Conservation (phyloP, 2,113 vertebrate genomes). For the Puntigrus tetrazona region DNA sequence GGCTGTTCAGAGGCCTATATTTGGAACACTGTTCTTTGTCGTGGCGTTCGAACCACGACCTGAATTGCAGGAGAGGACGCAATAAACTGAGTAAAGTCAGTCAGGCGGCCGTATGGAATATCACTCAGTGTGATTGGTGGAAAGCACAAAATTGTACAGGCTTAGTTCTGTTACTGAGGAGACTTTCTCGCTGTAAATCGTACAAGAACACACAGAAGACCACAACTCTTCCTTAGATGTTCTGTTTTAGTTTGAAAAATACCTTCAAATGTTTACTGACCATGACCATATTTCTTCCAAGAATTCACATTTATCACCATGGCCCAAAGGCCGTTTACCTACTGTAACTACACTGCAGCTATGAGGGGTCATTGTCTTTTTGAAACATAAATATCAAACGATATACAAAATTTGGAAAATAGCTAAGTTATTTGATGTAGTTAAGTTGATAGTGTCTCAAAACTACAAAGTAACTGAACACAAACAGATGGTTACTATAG, state of each 20-base stretch:
- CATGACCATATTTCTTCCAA: neutral
- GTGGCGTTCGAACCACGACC: slow-evolving; percentile 40
- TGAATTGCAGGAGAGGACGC: slow-evolving; percentile 45
- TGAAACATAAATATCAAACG: neutral
- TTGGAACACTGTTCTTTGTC: slow-evolving; percentile 40
- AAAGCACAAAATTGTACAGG: slow-evolving; percentile 28
- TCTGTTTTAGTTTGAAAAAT: neutral
- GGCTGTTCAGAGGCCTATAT: slow-evolving; percentile 42
- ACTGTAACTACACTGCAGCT: neutral
- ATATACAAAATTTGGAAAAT: neutral
- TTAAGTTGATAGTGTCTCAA: neutral
- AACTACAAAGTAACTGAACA: neutral
- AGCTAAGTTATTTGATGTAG: neutral
- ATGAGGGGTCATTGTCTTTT: neutral
- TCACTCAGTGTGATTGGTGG: slow-evolving; percentile 39
- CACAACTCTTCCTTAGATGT: neutral
- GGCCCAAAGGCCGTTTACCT: neutral
- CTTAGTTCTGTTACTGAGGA: slow-evolving; percentile 35
- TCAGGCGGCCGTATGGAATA: slow-evolving; percentile 48
- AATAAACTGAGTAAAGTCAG: slow-evolving; percentile 34
- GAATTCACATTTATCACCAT: neutral
- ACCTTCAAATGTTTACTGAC: slow-evolving; percentile 21
- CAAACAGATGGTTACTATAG: slow-evolving; percentile 7
- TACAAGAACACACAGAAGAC: neutral
- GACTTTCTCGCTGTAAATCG: slow-evolving; percentile 31